A percentile compares a stretch with the other conserved stretches of the same genome.
Conservation (phyloP, 2,888 invertebrate genomes). For the Cataglyphis cursor region DNA sequence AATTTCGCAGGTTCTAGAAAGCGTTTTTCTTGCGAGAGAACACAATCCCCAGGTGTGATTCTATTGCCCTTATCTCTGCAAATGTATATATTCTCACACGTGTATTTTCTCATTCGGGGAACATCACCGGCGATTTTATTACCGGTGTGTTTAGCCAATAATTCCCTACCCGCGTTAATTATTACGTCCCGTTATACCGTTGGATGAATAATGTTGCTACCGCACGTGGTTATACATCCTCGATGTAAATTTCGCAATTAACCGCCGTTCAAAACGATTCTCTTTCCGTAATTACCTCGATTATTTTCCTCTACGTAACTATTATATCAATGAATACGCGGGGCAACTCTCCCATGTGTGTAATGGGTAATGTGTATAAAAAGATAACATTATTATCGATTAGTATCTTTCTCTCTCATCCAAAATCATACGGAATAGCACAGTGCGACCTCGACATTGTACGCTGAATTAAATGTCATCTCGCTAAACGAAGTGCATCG, state of each 20-base stretch:
- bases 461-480: conserved; percentile 63
- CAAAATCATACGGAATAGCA: not conserved
- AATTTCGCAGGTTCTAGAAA: conserved; percentile 15
- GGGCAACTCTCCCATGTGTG: conserved; percentile 20
- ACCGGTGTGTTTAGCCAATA: conserved; percentile 45
- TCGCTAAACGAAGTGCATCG: conserved; percentile 64
- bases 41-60: conserved; percentile 10
- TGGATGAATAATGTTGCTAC: conserved; percentile 51
- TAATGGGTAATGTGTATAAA: not conserved
- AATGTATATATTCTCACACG: conserved; percentile 29
- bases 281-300: conserved; percentile 27
- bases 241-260: conserved; percentile 49
- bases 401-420: conserved; percentile 1
- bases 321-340: conserved; percentile 35
- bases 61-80: conserved; percentile 24
- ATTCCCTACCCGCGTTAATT: conserved; percentile 50
- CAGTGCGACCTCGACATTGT: conserved; percentile 11
- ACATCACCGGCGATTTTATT: conserved; percentile 38
- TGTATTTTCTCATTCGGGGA: conserved; percentile 12
- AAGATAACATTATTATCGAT: not conserved
- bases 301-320: conserved; percentile 34
- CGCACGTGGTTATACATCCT: conserved; percentile 44
- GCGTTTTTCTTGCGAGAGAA: conserved; percentile 12
- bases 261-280: conserved; percentile 36
- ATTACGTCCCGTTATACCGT: conserved; percentile 48